Evolutionary conservation across 2,797 vertebrate genomes (phyloP).

Genomic region (Thunnus albacares): DNA sequence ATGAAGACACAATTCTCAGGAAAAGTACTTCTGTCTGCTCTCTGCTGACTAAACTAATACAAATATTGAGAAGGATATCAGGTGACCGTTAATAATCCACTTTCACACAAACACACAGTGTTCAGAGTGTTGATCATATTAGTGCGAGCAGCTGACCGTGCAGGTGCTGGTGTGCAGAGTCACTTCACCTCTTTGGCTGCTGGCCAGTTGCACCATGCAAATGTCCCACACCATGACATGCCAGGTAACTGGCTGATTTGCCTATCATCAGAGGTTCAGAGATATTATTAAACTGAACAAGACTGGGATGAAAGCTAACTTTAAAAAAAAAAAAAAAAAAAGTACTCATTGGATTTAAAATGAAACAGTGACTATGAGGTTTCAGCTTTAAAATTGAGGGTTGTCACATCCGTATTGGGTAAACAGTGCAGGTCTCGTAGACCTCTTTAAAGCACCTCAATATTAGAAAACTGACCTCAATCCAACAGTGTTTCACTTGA

Average conservation of each 20-base stretch:
- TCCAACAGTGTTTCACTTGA: too few relatives aligned
- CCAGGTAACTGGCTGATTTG: constrained; percentile 52
- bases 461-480: too few relatives aligned
- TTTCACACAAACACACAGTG: constrained; percentile 4
- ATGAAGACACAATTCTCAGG: background rate
- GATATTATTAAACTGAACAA: constrained; percentile 33
- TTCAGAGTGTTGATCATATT: constrained; percentile 15
- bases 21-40: background rate
- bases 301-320: background rate
- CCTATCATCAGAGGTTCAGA: constrained; percentile 22
- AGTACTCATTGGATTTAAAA: too few relatives aligned
- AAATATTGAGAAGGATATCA: constrained; percentile 1
- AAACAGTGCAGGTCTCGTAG: too few relatives aligned
- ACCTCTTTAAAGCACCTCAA: too few relatives aligned
- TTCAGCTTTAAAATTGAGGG: too few relatives aligned
- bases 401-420: too few relatives aligned
- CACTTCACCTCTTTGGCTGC: constrained; percentile 36
- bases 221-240: constrained; percentile 38
- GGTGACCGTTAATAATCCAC: background rate
- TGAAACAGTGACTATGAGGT: too few relatives aligned
- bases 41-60: background rate
- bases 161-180: constrained; percentile 46
- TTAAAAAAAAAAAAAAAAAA: too few relatives aligned
- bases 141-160: constrained; percentile 37
- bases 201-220: constrained; percentile 61